Conservation (phyloP, 2,888 invertebrate species). For the Drosophila robusta region DNA sequence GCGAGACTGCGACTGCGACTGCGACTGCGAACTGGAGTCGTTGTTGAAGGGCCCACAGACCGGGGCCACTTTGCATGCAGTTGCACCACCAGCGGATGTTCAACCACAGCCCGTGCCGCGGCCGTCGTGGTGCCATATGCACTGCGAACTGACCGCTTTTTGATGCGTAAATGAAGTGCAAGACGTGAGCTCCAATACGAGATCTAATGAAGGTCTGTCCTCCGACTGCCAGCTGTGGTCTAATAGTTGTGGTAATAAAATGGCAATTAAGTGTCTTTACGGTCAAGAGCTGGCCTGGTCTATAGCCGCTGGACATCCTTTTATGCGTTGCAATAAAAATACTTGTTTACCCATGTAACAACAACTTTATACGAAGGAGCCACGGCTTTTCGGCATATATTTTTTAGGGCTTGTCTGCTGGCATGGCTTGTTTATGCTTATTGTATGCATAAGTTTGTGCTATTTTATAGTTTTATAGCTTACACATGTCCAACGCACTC, state of each 20-base stretch:
- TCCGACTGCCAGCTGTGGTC: constrained; percentile 29
- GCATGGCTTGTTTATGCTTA: constrained; percentile 66
- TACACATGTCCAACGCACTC: constrained; percentile 56
- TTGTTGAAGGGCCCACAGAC: constrained; percentile 62
- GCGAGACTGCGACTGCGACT: constrained; percentile 37
- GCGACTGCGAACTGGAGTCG: constrained; percentile 41
- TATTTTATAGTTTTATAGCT: constrained; percentile 72
- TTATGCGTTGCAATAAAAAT: constrained; percentile 76
- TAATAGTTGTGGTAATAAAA: constrained; percentile 79
- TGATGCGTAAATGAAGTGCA: constrained; percentile 66
- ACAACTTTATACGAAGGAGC: constrained; percentile 67
- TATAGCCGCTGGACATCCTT: constrained; percentile 69
- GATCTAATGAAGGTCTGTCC: constrained; percentile 64
- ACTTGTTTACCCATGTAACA: constrained; percentile 77
- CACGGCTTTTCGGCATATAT: constrained; percentile 33
- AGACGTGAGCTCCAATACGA: constrained; percentile 13
- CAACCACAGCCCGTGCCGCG: neutral
- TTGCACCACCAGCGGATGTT: constrained; percentile 27
- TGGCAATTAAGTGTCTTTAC: constrained; percentile 79
- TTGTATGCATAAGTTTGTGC: constrained; percentile 72
- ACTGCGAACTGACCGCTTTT: constrained; percentile 17
- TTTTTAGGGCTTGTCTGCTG: constrained; percentile 44
- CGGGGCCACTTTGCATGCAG: constrained; percentile 67
- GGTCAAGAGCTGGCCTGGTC: constrained; percentile 47
- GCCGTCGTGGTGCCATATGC: constrained; percentile 60